phyloP scores from a whole-genome alignment of 1,140 invertebrate genomes.

The Pissodes strobi region DNA sequence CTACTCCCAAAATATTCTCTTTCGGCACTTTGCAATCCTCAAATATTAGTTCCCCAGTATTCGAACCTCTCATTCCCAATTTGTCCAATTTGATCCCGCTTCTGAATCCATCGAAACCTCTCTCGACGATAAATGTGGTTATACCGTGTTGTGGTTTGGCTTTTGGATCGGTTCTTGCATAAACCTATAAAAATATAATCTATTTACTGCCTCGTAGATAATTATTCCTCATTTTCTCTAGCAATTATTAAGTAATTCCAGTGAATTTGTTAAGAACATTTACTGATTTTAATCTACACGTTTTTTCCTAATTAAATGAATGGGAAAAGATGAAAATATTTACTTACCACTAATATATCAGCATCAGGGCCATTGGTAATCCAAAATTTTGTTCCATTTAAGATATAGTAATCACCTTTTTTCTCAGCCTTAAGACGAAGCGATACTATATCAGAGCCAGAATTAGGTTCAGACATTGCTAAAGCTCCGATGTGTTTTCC shows the following conservation, averaged over 20 bases:
- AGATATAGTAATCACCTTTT: conserved; percentile 86
- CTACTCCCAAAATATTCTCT: conserved; percentile 82
- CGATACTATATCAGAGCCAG: conserved; percentile 97
- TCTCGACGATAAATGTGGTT: conserved; percentile 93
- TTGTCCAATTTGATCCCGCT: conserved; percentile 92
- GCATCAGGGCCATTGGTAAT: conserved; percentile 98
- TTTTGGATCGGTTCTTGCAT: conserved; percentile 85
- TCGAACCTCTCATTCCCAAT: conserved; percentile 97
- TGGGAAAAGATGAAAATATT: too few relatives aligned
- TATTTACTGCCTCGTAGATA: too few relatives aligned
- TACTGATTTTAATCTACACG: too few relatives aligned
- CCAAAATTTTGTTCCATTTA: conserved; percentile 99
- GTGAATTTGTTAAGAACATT: too few relatives aligned
- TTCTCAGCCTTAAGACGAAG: conserved; percentile 93
- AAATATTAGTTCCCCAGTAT: conserved; percentile 94
- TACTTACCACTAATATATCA: conserved; percentile 88
- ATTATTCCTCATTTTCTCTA: too few relatives aligned
- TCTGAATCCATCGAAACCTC: conserved; percentile 84
- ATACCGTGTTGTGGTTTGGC: conserved; percentile 87
- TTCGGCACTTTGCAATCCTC: conserved; percentile 88
- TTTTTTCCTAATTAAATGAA: too few relatives aligned
- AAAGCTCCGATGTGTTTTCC: conserved; percentile 94
- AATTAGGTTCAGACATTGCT: conserved; percentile 94
- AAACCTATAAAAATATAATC: conserved; percentile 74
- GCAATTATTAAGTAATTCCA: too few relatives aligned